Evolutionary conservation across 1,140 invertebrate species (phyloP).

Genomic region (Colletes gigas): DNA sequence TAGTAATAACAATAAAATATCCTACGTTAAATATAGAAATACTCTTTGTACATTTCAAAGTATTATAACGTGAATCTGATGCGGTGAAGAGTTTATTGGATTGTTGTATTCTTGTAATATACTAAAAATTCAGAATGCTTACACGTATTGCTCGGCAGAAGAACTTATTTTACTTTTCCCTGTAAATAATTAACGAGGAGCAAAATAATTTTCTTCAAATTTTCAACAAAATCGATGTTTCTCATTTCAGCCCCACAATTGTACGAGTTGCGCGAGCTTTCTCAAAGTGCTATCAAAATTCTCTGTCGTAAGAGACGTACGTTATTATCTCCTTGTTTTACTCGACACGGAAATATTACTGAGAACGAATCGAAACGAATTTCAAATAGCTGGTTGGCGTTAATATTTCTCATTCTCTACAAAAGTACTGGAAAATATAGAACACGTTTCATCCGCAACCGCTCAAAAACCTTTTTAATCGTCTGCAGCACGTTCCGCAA

Average conservation of each 20-base stretch:
- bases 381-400: neutral
- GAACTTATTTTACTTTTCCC: neutral
- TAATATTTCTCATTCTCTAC: neutral
- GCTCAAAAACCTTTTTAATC: neutral
- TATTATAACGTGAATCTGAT: neutral
- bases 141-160: neutral
- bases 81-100: neutral
- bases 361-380: neutral
- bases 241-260: no score
- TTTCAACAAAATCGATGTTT: neutral
- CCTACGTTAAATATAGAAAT: neutral
- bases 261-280: neutral
- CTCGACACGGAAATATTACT: neutral
- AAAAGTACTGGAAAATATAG: slow-evolving; percentile 11
- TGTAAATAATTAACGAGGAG: neutral
- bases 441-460: slow-evolving; percentile 4
- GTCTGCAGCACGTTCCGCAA: neutral
- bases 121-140: neutral
- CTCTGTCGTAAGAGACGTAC: no score
- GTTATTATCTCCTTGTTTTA: neutral
- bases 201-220: neutral
- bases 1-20: neutral
- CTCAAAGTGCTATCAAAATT: neutral
- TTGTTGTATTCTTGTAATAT: neutral
- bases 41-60: neutral